phyloP scores from a whole-genome alignment of 1,140 invertebrate species.

The Brachionus plicatilis region DNA sequence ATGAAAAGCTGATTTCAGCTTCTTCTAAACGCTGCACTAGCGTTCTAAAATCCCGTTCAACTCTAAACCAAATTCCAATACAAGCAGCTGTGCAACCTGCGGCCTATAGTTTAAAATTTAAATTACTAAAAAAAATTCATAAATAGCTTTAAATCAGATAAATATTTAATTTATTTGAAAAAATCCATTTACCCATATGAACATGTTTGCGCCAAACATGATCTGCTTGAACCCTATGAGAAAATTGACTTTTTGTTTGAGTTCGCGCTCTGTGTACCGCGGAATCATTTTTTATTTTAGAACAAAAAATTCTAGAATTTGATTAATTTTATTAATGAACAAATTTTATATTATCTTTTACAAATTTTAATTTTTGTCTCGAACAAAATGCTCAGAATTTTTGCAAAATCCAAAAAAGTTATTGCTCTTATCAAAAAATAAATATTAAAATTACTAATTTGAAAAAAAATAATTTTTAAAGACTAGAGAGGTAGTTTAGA shows the following conservation, averaged over 20 bases:
- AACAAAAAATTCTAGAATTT: background rate
- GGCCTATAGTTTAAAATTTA: background rate
- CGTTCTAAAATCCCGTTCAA: constrained; percentile 20
- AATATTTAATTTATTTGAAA: too few species aligned
- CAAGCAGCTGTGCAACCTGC: constrained; percentile 23
- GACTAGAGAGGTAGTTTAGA: constrained; percentile 7
- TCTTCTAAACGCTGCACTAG: constrained; percentile 16
- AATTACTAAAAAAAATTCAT: background rate
- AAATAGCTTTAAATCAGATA: too few species aligned
- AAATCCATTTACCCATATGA: constrained; percentile 1
- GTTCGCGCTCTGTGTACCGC: constrained; percentile 27
- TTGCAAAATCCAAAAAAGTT: background rate
- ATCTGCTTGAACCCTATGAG: background rate
- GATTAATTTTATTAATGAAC: background rate
- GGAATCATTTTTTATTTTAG: background rate
- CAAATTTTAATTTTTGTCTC: background rate
- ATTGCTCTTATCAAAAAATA: constrained; percentile 21
- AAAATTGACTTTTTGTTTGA: constrained; percentile 8
- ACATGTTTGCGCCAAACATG: constrained; percentile 2
- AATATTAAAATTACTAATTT: constrained; percentile 1
- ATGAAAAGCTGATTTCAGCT: constrained; percentile 18
- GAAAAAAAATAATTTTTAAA: background rate
- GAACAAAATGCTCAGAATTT: background rate
- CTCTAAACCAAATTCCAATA: constrained; percentile 38
- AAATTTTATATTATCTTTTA: background rate